Percentiles rank a stretch among this genome's conserved stretches.
Conservation (phyloP, 2,888 invertebrate genomes). For the Lasioglossum figueresi region DNA sequence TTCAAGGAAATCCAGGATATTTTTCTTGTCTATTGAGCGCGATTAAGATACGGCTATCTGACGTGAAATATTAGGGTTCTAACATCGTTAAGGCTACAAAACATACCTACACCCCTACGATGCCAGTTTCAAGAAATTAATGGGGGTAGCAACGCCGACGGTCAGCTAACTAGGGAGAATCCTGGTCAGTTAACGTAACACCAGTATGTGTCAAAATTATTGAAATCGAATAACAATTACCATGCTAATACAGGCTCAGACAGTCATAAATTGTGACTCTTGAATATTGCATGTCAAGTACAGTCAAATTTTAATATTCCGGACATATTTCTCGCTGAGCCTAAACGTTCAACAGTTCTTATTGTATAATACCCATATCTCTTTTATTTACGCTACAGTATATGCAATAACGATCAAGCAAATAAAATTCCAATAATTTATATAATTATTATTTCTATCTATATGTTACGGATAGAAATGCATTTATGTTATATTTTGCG, state of each 20-base stretch:
- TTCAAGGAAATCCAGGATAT: neutral
- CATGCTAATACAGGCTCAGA: neutral
- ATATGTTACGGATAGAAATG: too few species aligned
- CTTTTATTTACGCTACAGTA: too few species aligned
- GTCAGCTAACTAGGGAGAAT: neutral
- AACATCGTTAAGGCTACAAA: neutral
- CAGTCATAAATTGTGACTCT: neutral
- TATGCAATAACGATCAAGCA: too few species aligned
- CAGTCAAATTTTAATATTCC: neutral
- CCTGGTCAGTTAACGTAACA: neutral
- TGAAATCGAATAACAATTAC: neutral
- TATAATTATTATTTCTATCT: too few species aligned
- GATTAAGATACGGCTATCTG: constrained; percentile 1
- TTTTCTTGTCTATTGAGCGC: neutral
- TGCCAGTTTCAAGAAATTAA: neutral
- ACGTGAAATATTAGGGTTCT: neutral
- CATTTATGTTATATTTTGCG: too few species aligned
- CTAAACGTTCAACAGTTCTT: neutral
- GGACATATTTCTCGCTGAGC: neutral
- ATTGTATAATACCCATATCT: neutral
- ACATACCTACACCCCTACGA: neutral
- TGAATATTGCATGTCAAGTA: neutral
- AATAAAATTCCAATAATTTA: too few species aligned
- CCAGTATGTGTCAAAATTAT: neutral
- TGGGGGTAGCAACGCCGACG: neutral